phyloP scores from a whole-genome alignment of 2,888 invertebrate genomes.

The Chrysotoxum bicinctum region DNA sequence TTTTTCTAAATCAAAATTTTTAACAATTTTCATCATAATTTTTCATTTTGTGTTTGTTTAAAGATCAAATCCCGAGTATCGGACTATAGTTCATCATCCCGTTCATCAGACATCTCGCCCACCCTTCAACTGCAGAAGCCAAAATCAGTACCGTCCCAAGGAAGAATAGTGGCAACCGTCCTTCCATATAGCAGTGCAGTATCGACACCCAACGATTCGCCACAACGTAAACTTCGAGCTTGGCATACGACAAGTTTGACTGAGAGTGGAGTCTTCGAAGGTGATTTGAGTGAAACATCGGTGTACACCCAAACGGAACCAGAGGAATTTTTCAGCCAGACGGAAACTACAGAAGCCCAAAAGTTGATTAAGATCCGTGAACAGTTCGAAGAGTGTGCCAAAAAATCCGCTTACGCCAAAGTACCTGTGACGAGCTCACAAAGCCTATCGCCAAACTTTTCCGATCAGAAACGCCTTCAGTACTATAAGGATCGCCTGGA shows the following conservation, averaged over 20 bases:
- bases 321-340: conserved; percentile 80
- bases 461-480: conserved; percentile 84
- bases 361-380: conserved; percentile 86
- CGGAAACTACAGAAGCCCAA: conserved; percentile 83
- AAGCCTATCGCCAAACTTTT: conserved; percentile 73
- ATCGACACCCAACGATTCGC: conserved; percentile 81
- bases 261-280: conserved; percentile 89
- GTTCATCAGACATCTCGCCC: conserved; percentile 74
- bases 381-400: conserved; percentile 84
- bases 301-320: conserved; percentile 82
- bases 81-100: conserved; percentile 76
- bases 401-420: conserved; percentile 70
- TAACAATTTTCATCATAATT: conserved; percentile 44
- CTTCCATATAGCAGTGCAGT: conserved; percentile 83
- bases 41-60: conserved; percentile 28
- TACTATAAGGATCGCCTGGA: conserved; percentile 87
- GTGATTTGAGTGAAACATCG: conserved; percentile 77
- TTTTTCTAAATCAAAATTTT: conserved; percentile 62
- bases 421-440: conserved; percentile 73
- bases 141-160: conserved; percentile 66
- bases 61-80: conserved; percentile 78
- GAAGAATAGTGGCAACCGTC: conserved; percentile 85
- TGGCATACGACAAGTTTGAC: conserved; percentile 84
- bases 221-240: conserved; percentile 74
- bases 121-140: conserved; percentile 59